Base-by-base conservation (phyloP, 2,797 vertebrate species). In the Hirundo rustica region DNA sequence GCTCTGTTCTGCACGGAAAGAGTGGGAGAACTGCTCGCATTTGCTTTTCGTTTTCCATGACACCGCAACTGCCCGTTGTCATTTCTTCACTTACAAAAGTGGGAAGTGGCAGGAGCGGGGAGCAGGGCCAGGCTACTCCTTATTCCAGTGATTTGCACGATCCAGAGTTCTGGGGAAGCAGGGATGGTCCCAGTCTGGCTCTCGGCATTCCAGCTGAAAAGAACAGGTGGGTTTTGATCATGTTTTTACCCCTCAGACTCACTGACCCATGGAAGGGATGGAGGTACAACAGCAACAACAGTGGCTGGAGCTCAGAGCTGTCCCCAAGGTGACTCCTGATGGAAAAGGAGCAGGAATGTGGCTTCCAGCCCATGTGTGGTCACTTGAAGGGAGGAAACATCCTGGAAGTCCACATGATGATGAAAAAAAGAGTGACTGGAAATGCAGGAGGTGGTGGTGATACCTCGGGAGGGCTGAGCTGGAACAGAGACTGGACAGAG, bases 381-480 rank as follows among this genome's bases (percentile, higher is more conserved):
- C 72, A 60, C 48, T 74, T 1, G 4, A n/a, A 78, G 20, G 22
- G 65, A 83, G 89, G 82, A 89, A 94, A 95, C 82, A 94, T n/a
- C 70, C 89, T 95, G 89, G 57, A 57, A 89, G 82, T 32, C 11
- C 47, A 32, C 47, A 9, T 0, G 19, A 13, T 8, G 65, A 36
- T 60, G 65, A 70, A 71, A 80, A 80, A 85, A 79, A 62, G 75
- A 57, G 62, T 14, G 40, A 62, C 22, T 91, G 88, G 92, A 88
- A 88, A 62, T 0, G 73, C 78, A 74, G 88, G 73, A 2, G 17
- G 67, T 10, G 71, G 71, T 10, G 53, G 53, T 54, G 30, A 9
- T 54, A 29, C 30, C 29, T 32, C 54, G 29, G 51, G 51, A 30
- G 38, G 8, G 38, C 38, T 38, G 38, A 38, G 38, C 38, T 38